Base-by-base conservation (phyloP, 1,140 invertebrate species). In the Drosophila pectinifera region DNA sequence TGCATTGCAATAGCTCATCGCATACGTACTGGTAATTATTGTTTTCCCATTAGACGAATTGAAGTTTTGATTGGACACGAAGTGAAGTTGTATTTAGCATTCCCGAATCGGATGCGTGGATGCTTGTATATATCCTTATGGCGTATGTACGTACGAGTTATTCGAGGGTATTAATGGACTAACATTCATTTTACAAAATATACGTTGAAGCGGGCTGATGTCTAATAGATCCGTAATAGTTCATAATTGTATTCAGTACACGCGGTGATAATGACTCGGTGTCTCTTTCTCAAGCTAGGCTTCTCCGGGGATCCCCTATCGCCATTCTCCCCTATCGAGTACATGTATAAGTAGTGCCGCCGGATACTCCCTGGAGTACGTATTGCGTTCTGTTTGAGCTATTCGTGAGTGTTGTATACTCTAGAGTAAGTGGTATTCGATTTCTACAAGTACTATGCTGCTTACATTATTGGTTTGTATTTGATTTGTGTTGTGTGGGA, bases 11-110 rank as follows among this genome's bases (percentile, higher is more conserved):
- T 51, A 49, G 49, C 59, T 65, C 61, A 51, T 46, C 53, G 54
- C 62, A 43, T 48, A 80, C 69, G 69, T 69, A 67, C 28, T 53
- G 65, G 34, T 55, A 72, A 72, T 88, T 88, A 88, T 86, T 86
- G 78, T 86, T 82, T 86, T 63, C 42, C 38, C 57, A 63, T 86
- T 85, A 86, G 82, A 88, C 82, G 82, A 86, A 86, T 86, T 88
- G 74, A 86, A 88, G 78, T 82, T 86, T 57, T 88, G 78, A 82
- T 82, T 88, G 83, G 80, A 85, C 83, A 85, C 78, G 65, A 78
- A 78, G 78, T 75, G 51, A 78, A 82, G 73, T 63, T 48, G 43
- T 63, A 43, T 62, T 14, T 59, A 8, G 61, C 42, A 31, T 59
- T 34, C 16, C 24, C n/a, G 43, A 46, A 49, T 10, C 18, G 11